Evolutionary conservation across 2,888 invertebrate species (phyloP).

Genomic region (Tinea semifulvella): DNA sequence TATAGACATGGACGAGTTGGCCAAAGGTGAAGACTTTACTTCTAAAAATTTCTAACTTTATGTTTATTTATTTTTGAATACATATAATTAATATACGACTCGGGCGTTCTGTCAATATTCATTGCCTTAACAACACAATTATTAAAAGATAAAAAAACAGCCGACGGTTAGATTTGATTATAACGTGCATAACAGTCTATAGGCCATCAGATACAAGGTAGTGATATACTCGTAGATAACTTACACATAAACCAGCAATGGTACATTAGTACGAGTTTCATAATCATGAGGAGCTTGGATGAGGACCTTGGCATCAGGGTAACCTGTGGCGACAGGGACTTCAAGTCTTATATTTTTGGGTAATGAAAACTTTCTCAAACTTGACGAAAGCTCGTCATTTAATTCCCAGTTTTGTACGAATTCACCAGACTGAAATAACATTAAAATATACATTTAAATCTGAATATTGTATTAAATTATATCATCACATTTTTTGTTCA

Average conservation of each 20-base stretch:
- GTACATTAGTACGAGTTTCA: slow-evolving; percentile 76
- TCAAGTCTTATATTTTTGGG: slow-evolving; percentile 69
- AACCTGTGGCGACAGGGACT: slow-evolving; percentile 70
- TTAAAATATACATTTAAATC: neutral
- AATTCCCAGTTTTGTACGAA: slow-evolving; percentile 70
- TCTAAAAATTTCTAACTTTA: no score
- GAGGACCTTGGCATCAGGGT: slow-evolving; percentile 75
- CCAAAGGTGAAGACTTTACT: no score
- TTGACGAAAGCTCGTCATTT: slow-evolving; percentile 63
- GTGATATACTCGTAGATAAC: no score
- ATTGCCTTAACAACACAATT: no score
- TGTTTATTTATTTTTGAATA: no score
- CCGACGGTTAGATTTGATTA: no score
- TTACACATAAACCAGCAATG: slow-evolving; percentile 86
- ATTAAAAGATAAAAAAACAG: no score
- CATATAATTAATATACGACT: no score
- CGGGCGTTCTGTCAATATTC: no score
- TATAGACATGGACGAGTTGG: no score
- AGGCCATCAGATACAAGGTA: no score
- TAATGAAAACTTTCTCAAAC: slow-evolving; percentile 53
- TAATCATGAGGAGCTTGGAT: slow-evolving; percentile 79
- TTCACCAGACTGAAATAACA: slow-evolving; percentile 40
- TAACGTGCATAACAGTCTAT: no score
- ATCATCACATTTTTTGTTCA: neutral
- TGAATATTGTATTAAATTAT: neutral